Base-by-base conservation (phyloP, 2,113 vertebrate genomes). In the Mormoops blainvillei region DNA sequence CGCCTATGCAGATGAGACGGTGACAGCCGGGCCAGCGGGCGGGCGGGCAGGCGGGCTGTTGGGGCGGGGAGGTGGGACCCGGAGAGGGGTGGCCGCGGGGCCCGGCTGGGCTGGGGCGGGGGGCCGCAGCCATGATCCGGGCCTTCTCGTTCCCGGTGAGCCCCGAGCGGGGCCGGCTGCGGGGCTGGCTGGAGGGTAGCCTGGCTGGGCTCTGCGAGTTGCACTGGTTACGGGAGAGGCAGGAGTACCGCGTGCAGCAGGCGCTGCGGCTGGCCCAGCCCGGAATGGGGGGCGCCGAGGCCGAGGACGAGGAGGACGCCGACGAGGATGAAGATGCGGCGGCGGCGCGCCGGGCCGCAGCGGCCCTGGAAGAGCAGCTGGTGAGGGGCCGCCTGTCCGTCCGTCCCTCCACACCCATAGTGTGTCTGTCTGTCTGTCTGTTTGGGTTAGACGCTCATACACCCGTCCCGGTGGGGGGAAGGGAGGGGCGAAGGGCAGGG, bases 161-260 rank as follows among this genome's bases (percentile, higher is more conserved):
- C 97, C 98, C 98, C 92, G 98, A 98, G 83, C 97, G 98, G 97
- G 97, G 98, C 89, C 95, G 98, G 92, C 97, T 98, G 83, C 97
- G 98, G 68, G 97, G 97, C 92, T 97, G 98, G 98, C 94, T 98
- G 89, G 98, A 98, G 89, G 98, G 98, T 74, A 98, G 98, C 97
- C 91, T 98, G 97, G 98, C 98, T 93, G 98, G 98, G 71, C 97
- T 98, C 82, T 98, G 98, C 95, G 98, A 98, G 97, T 98, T 98
- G 90, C 98, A 98, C 70, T 95, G 98, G 94, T 97, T 98, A 71
- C 98, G 98, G 58, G 98, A 98, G 92, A 96, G 98, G 24, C 98
- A 98, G 94, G 98, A 98, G 94, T 97, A 98, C 94, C 98, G 98
- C 78, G 98, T 98, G 94, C 97, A 97, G 94, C 97, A 98, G 94